Conservation (phyloP, 2,113 vertebrate genomes). For the Urocitellus parryii region DNA sequence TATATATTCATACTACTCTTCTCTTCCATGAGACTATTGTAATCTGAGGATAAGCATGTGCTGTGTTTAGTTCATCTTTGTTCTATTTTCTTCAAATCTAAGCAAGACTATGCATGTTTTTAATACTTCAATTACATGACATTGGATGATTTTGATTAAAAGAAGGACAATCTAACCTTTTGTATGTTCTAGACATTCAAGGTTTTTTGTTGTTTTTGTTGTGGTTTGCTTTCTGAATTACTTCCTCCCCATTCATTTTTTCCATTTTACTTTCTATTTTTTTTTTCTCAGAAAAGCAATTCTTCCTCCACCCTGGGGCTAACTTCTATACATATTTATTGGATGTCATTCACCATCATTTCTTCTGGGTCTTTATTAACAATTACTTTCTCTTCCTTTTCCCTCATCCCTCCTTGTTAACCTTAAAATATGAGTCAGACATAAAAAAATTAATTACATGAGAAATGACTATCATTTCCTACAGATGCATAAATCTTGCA, state of each 20-base stretch:
- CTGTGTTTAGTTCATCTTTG: background rate
- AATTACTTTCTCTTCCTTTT: background rate
- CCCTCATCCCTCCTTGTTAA: background rate
- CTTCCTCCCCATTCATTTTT: background rate
- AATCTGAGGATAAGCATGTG: background rate
- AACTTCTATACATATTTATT: background rate
- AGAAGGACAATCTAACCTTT: background rate
- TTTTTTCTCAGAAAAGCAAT: background rate
- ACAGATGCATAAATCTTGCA: background rate
- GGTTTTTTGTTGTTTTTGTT: background rate
- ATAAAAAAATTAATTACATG: background rate
- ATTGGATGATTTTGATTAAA: too few species aligned
- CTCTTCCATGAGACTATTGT: background rate
- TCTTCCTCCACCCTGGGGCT: background rate
- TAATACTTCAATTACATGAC: background rate
- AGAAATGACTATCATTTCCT: background rate
- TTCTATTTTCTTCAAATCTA: background rate
- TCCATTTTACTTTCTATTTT: background rate
- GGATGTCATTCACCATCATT: conserved; percentile 9
- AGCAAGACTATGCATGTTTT: background rate
- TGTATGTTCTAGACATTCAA: background rate
- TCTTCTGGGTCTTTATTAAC: background rate
- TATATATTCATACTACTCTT: background rate
- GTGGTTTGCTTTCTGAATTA: background rate
- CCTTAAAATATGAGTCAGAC: background rate